Base-by-base conservation (phyloP, 2,888 invertebrate genomes). In the Pilophorus perplexus region DNA sequence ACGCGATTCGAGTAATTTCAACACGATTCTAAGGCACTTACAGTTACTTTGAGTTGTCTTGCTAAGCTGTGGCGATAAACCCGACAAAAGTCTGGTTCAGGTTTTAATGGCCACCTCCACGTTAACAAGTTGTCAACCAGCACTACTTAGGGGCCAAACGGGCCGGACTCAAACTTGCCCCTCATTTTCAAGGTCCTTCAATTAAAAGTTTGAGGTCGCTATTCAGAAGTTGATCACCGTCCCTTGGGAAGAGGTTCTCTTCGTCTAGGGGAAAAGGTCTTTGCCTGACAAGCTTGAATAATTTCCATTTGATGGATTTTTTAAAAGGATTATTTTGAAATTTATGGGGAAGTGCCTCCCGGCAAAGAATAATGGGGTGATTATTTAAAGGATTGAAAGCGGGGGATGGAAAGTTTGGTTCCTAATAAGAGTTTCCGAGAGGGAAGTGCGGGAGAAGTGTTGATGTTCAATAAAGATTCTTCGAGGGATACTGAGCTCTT, bases 301-400 rank as follows among this genome's bases (percentile, higher is more conserved):
- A 52, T 52, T 52, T 28, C 25, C 52, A 52, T 52, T 52, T 25
- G 28, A 52, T 52, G 52, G 28, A 52, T 28, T 52, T 28, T 52
- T 28, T 52, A 52, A 52, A 52, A 16, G 52, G 52, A 52, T 52
- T 52, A 52, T 52, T 52, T 52, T 16, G 52, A 52, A 52, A 52
- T 52, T 52, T 52, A 52, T 52, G 52, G 52, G 52, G 16, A 28
- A 14, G 28, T 25, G 46, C 46, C 52, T 12, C 28, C 52, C 16
- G 52, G 52, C 52, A 52, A 23, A 52, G 42, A 59, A 59, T 59
- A 59, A 59, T 59, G 59, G 59, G 59, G 42, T 40, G 59, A 59
- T 59, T 59, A 59, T 59, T 59, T 59, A 59, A 59, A 59, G 59
- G 42, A 40, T 42, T 42, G 40, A 16, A 18, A 20, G 40, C 4